Percentiles rank a stretch among this genome's conserved stretches.
Conservation (phyloP, 2,113 vertebrate species). For the Syngnathus floridae region DNA sequence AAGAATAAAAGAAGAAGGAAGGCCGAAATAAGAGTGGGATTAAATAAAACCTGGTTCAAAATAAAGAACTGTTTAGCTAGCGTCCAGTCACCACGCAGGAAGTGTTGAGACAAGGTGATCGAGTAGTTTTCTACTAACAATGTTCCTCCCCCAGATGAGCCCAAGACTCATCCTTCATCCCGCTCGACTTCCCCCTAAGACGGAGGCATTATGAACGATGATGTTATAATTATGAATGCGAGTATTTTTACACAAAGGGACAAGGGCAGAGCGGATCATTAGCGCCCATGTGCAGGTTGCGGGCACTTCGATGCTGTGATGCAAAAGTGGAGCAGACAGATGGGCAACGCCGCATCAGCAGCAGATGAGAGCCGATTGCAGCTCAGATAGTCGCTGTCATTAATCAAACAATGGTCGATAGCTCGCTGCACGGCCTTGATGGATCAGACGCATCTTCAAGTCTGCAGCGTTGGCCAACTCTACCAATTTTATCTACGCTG, state of each 20-base stretch:
- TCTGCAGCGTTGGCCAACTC: background rate
- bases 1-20: background rate
- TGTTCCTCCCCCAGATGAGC: conserved; percentile 48
- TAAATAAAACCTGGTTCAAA: background rate
- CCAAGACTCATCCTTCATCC: conserved; percentile 50
- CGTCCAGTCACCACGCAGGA: conserved; percentile 49
- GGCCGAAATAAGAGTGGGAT: background rate
- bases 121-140: conserved; percentile 58
- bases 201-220: conserved; percentile 66
- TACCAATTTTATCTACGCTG: conserved; percentile 2
- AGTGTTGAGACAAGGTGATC: conserved; percentile 56
- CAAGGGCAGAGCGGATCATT: conserved; percentile 62
- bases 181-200: conserved; percentile 19
- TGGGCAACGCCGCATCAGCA: conserved; percentile 51
- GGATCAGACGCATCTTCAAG: conserved; percentile 12
- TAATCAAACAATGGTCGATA: conserved; percentile 62
- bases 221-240: conserved; percentile 66
- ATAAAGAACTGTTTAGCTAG: conserved; percentile 26
- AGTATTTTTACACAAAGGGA: conserved; percentile 65
- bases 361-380: conserved; percentile 58
- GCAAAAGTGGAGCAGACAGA: conserved; percentile 61
- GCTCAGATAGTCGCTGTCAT: conserved; percentile 41
- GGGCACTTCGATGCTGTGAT: conserved; percentile 55
- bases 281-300: conserved; percentile 32
- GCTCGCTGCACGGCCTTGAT: conserved; percentile 33